Evolutionary conservation across 37 sponge, comb jelly and placozoan genomes (phyloP).

Genomic region (Aphrocallistes beatrix): DNA sequence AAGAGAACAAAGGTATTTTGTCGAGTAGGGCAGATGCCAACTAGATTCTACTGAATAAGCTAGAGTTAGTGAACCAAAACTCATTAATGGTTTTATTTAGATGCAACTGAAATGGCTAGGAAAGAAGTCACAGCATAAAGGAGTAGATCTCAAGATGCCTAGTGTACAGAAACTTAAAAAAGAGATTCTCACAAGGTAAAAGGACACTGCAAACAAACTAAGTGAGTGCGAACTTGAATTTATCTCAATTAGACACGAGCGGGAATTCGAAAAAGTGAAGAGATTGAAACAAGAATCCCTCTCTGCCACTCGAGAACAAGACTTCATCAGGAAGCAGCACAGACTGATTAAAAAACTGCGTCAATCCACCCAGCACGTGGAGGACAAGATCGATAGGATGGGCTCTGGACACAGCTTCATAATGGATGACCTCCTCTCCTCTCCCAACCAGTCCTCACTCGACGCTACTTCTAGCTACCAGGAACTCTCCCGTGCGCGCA

Average conservation of each 20-base stretch:
- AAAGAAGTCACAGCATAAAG: background rate
- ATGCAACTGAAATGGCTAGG: background rate
- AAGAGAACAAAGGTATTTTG: background rate
- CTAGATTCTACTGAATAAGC: background rate
- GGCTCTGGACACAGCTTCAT: background rate
- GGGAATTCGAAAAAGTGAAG: background rate
- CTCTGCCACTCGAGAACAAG: background rate
- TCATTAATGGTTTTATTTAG: background rate
- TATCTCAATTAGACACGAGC: background rate
- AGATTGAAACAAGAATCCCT: background rate
- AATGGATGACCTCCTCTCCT: background rate
- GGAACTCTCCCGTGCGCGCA: background rate
- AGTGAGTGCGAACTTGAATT: background rate
- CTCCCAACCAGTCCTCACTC: background rate
- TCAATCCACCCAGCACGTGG: background rate
- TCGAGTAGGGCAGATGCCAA: no score
- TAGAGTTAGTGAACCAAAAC: background rate
- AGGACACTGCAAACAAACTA: background rate
- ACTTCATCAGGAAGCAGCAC: conserved; percentile 6
- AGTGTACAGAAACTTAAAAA: background rate
- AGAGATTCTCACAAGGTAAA: background rate
- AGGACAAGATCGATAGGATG: background rate
- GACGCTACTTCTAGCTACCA: background rate
- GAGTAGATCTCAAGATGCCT: background rate
- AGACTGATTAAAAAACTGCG: background rate